phyloP scores from a whole-genome alignment of 2,888 invertebrate genomes.

The Agapostemon virescens region DNA sequence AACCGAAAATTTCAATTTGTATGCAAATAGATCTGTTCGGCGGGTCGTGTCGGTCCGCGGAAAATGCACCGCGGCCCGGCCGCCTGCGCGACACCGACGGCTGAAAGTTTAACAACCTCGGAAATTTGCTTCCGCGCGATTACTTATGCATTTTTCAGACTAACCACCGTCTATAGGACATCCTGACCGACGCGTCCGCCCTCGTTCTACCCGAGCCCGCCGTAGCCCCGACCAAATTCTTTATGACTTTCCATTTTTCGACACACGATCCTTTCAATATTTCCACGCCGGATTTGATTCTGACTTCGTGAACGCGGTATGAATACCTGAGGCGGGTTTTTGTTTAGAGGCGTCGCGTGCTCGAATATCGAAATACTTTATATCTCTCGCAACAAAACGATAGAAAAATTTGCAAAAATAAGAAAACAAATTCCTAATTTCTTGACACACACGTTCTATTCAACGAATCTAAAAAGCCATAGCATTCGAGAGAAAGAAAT shows the following conservation, averaged over 20 bases:
- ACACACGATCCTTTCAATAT: not conserved
- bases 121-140: constrained; percentile 23
- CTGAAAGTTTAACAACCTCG: constrained; percentile 49
- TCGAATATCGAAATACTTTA: not conserved
- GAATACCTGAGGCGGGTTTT: not conserved
- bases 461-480: no score
- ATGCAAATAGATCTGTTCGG: constrained; percentile 41
- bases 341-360: not conserved
- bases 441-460: no score
- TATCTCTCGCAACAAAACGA: no score
- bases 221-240: not conserved
- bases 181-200: not conserved
- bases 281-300: not conserved
- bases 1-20: constrained; percentile 50
- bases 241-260: not conserved
- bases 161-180: constrained; percentile 33
- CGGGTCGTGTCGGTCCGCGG: constrained; percentile 17
- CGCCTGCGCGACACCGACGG: not conserved
- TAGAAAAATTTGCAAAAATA: no score
- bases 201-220: not conserved
- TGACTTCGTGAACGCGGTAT: not conserved
- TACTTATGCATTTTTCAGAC: constrained; percentile 36
- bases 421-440: no score
- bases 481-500: no score
- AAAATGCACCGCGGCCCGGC: constrained; percentile 13